phyloP scores from a whole-genome alignment of 2,888 invertebrate species.

The Euspilapteryx auroguttella region DNA sequence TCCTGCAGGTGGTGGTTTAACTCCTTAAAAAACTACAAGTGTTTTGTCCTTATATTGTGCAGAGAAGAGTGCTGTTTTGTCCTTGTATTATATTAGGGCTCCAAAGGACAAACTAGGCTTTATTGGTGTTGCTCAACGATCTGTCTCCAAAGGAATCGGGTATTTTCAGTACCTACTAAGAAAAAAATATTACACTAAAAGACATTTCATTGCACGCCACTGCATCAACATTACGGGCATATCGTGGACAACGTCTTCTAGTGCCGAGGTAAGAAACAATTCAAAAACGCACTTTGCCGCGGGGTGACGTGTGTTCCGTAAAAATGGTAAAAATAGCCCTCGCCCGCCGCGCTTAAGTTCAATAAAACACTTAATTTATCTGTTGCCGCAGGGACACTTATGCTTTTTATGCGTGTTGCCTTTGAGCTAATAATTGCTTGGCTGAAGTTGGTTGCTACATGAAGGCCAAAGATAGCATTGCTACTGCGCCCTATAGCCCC shows the following conservation, averaged over 20 bases:
- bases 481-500: too few species aligned
- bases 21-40: constrained; percentile 46
- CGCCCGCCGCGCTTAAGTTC: constrained; percentile 15
- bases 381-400: constrained; percentile 44
- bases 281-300: too few species aligned
- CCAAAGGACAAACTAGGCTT: too few species aligned
- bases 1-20: constrained; percentile 47
- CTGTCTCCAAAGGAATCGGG: too few species aligned
- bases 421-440: constrained; percentile 48
- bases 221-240: too few species aligned
- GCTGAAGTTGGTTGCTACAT: constrained; percentile 19
- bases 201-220: too few species aligned
- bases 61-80: constrained; percentile 24
- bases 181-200: too few species aligned
- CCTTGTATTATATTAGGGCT: too few species aligned
- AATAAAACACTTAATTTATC: constrained; percentile 57
- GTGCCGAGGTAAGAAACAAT: too few species aligned
- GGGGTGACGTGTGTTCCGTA: constrained; percentile 41
- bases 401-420: constrained; percentile 56
- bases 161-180: too few species aligned
- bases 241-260: too few species aligned
- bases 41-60: constrained; percentile 33
- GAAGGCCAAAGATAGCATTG: constrained; percentile 17
- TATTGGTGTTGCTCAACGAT: too few species aligned
- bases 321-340: constrained; percentile 43